Conservation (phyloP, 2,797 vertebrate species). For the Chloroceryle inda region DNA sequence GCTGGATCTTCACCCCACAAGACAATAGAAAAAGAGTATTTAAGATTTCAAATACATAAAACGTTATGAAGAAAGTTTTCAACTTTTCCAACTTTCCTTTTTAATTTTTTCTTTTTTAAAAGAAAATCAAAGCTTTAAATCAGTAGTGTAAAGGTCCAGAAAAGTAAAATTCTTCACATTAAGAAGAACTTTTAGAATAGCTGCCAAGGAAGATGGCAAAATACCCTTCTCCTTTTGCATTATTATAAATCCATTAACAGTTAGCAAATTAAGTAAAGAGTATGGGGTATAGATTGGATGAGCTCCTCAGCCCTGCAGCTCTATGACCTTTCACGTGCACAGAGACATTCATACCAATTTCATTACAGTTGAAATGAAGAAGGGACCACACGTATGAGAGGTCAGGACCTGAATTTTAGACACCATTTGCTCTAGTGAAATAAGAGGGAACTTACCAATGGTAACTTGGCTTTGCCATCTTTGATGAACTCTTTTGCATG, state of each 20-base stretch:
- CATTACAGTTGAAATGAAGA: background rate
- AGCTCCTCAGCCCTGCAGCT: background rate
- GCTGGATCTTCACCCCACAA: background rate
- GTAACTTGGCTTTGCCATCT: constrained; percentile 78
- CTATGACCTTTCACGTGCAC: background rate
- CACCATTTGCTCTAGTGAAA: background rate
- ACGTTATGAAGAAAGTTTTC: background rate
- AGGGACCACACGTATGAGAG: background rate
- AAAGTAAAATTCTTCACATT: background rate
- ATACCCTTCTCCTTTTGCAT: background rate
- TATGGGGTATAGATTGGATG: background rate
- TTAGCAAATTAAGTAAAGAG: background rate
- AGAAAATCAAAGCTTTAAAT: background rate
- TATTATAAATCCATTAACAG: background rate
- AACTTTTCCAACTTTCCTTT: background rate
- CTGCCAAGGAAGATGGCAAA: background rate
- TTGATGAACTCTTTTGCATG: constrained; percentile 81
- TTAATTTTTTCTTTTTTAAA: background rate
- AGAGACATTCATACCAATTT: background rate
- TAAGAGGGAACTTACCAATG: constrained; percentile 80
- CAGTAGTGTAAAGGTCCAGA: background rate
- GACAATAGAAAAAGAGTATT: background rate
- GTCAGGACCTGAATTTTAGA: background rate
- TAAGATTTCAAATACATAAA: background rate
- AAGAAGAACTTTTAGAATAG: background rate